Base-by-base conservation (phyloP, 2,888 invertebrate species). In the Drepana falcataria region DNA sequence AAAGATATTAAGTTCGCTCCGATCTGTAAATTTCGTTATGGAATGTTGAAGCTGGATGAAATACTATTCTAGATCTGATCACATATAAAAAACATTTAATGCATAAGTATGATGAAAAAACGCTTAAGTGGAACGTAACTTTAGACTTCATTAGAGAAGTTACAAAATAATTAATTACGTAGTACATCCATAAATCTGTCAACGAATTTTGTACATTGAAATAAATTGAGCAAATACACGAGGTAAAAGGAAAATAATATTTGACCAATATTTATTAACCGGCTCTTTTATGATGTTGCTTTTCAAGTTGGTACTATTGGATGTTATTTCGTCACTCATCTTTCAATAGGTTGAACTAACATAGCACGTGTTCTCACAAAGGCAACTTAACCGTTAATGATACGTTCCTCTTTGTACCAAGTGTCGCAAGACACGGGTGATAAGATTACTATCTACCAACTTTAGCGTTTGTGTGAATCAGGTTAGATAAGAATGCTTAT, bases 311-410 rank as follows among this genome's bases (percentile, higher is more conserved):
- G 55, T 49, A 49, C 41, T 49, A 64, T 64, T 64, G 60, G 53
- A 58, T 59, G 49, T 37, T 37, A 61, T 77, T 74, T 72, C 69
- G 69, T 77, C 71, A 77, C 57, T 66, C 53, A 55, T 63, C 68
- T 68, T 70, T 77, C 71, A 81, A 81, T 77, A 73, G 69, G 56
- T 63, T 55, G 61, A 69, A 72, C 71, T 65, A 68, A 65, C 65
- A 66, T 52, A 65, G 77, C 77, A 80, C 81, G 82, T 79, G 79
- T 77, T 71, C 69, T 60, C 54, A 73, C 73, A 77, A 81, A 68
- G 73, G 66, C 61, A 70, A 67, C 66, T 65, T 75, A 71, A 79
- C 80, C 77, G 79, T 79, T 58, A 66, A 64, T 60, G 74, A 61
- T 71, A 59, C 65, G 69, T 72, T 78, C 77, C 69, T 66, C 64